Conservation (phyloP, 2,113 vertebrate genomes). For the Erpornis zantholeuca region DNA sequence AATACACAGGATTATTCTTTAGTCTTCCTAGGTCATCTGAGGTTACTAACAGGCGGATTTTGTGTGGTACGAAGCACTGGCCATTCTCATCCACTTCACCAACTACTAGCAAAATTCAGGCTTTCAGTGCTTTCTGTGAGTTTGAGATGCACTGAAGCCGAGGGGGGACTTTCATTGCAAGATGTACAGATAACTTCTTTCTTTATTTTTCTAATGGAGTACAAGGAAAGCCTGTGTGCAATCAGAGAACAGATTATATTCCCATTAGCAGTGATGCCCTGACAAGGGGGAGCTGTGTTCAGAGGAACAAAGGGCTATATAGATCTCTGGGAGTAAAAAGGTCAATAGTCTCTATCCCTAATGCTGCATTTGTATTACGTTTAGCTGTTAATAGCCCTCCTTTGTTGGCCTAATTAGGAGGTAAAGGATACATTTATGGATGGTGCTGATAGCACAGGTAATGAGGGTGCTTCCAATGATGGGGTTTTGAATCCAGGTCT, state of each 20-base stretch:
- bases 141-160: not conserved
- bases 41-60: not conserved
- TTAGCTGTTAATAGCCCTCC: conserved; percentile 54
- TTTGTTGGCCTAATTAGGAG: conserved; percentile 63
- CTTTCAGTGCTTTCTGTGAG: not conserved
- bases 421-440: conserved; percentile 44
- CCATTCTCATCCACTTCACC: not conserved
- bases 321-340: conserved; percentile 43
- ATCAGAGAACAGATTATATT: conserved; percentile 57
- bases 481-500: conserved; percentile 37
- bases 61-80: not conserved
- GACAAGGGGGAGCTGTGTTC: conserved; percentile 49
- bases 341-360: conserved; percentile 65
- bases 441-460: conserved; percentile 45
- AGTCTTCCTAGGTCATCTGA: not conserved
- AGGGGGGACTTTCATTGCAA: not conserved
- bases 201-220: conserved; percentile 37
- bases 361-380: conserved; percentile 49
- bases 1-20: not conserved
- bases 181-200: conserved; percentile 43
- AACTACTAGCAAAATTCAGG: not conserved
- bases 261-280: not conserved
- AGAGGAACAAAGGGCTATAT: conserved; percentile 44
- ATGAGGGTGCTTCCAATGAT: conserved; percentile 26
- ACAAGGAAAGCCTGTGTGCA: conserved; percentile 58